Conservation (phyloP, 1,140 invertebrate species). For the Bombus pyrosoma region DNA sequence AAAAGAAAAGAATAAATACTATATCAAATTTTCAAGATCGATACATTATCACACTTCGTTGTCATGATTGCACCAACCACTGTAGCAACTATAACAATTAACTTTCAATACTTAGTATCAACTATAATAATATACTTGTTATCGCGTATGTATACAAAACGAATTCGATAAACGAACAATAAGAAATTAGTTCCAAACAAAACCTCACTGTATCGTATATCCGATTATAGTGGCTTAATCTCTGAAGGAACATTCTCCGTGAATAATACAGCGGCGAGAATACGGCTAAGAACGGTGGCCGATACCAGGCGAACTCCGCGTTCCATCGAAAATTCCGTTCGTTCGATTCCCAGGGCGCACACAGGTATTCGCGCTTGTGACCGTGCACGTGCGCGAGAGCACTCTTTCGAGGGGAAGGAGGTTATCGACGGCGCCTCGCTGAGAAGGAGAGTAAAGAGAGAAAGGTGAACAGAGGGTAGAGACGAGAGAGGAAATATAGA, state of each 20-base stretch:
- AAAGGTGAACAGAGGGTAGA: slow-evolving; percentile 14
- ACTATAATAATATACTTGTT: not conserved
- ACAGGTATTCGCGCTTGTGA: slow-evolving; percentile 45
- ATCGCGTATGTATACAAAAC: not conserved
- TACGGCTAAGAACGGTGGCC: slow-evolving; percentile 24
- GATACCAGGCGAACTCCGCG: slow-evolving; percentile 39
- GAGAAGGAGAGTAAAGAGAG: slow-evolving; percentile 50
- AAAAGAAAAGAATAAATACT: not conserved
- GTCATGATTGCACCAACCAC: not conserved
- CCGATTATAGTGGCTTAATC: not conserved
- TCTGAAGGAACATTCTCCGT: not conserved
- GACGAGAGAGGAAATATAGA: slow-evolving; percentile 1
- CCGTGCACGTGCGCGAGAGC: slow-evolving; percentile 59
- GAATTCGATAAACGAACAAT: not conserved
- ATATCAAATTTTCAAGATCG: not conserved
- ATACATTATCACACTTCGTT: not conserved
- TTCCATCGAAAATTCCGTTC: slow-evolving; percentile 66
- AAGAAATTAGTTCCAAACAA: not conserved
- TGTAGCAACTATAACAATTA: not conserved
- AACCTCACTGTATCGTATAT: not conserved
- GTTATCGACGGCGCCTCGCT: slow-evolving; percentile 49
- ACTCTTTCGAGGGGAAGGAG: slow-evolving; percentile 46
- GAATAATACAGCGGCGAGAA: slow-evolving; percentile 7
- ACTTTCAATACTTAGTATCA: not conserved
- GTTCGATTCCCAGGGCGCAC: slow-evolving; percentile 39